phyloP scores from a whole-genome alignment of 2,888 invertebrate genomes.

The Heteropelma amictum region DNA sequence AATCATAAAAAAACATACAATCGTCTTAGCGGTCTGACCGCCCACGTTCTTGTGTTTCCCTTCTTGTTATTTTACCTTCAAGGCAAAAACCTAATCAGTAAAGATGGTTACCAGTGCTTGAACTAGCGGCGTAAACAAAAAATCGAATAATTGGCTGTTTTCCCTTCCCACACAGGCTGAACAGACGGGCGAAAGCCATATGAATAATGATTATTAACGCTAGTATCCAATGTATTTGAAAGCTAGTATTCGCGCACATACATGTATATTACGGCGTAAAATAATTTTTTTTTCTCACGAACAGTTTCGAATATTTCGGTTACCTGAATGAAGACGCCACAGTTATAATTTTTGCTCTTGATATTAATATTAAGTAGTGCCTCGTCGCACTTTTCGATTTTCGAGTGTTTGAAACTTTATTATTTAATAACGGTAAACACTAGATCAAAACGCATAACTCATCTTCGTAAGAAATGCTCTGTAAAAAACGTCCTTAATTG shows the following conservation, averaged over 20 bases:
- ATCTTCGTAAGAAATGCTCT: too few relatives aligned
- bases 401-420: too few relatives aligned
- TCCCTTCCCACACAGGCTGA: conserved; percentile 56
- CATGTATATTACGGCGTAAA: not conserved
- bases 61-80: conserved; percentile 15
- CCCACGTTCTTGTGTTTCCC: conserved; percentile 14
- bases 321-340: too few relatives aligned
- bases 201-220: conserved; percentile 44
- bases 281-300: too few relatives aligned
- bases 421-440: too few relatives aligned
- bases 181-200: conserved; percentile 51
- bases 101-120: conserved; percentile 22
- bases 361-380: too few relatives aligned
- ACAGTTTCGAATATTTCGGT: too few relatives aligned
- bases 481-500: too few relatives aligned
- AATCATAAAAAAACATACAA: conserved; percentile 6
- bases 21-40: conserved; percentile 25
- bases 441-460: too few relatives aligned
- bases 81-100: conserved; percentile 30
- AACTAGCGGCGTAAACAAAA: conserved; percentile 21
- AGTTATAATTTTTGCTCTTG: too few relatives aligned
- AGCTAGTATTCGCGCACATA: conserved; percentile 38
- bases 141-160: conserved; percentile 51
- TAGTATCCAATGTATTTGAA: conserved; percentile 49
- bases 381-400: too few relatives aligned